Evolutionary conservation across 2,888 invertebrate genomes (phyloP), one percentile per base, ranked within the genome.

Genomic region (Nomada ferruginata): DNA sequence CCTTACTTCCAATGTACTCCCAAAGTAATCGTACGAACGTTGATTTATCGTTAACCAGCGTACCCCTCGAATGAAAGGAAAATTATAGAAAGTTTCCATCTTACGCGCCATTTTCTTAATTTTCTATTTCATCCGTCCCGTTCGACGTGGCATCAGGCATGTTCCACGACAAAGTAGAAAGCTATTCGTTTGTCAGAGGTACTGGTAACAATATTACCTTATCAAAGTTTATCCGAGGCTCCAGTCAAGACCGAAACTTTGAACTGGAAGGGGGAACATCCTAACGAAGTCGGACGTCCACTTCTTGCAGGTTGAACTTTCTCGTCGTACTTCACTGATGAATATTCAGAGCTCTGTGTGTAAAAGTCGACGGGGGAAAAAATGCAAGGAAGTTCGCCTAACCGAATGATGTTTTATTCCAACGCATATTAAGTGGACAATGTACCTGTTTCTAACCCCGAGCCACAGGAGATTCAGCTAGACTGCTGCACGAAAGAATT

Each of bases 171-270:
- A 59, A 77, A 80, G 78, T 77, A 74, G 57, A 63, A 60, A 60
- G 69, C 76, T 59, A 36, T 73, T 76, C 83, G 79, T 84, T 84
- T 80, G 83, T 80, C 83, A 68, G 79, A 60, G 63, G 66, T 66
- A 83, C 73, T 69, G 69, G 83, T 85, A 86, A 77, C 79, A 81
- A 86, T 86, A 86, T 86, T 86, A 76, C 68, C 79, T 73, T 83
- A 81, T 73, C 77, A 68, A 57, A 87, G 79, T 87, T 87, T 84
- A 84, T 82, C 76, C 83, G 66, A 60, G 69, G 76, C 77, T 83
- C 55, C 65, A 59, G 72, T 70, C 52, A 70, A 71, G 79, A 69
- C 63, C 71, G 68, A 72, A 86, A 87, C 79, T 85, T 85, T 76
- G 63, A 68, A 75, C 73, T 23, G 63, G 53, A 64, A 76, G 63